A percentile compares a stretch with the other conserved stretches of the same genome.
These are phyloP conservation scores for Lordiphosa collinella DNA, from an alignment of 1,140 invertebrate species.

Conservation along the genomic window DNA sequence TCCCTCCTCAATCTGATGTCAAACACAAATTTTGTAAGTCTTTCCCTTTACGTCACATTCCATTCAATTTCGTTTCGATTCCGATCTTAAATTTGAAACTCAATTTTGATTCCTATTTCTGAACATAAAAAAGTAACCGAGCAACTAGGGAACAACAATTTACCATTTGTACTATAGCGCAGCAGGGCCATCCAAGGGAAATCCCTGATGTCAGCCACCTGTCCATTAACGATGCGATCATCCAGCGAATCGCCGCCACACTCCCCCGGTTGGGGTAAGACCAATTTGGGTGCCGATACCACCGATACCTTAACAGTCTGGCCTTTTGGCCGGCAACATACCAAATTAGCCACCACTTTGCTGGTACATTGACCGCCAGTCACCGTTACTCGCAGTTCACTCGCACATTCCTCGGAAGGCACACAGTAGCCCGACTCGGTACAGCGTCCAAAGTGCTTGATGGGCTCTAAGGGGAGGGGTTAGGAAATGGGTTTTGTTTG, in stretches of 20 bases:
- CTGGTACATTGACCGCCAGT: slow-evolving; percentile 8
- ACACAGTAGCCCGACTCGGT: slow-evolving; percentile 21
- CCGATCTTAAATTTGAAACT: too few relatives aligned
- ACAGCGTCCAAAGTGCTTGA: slow-evolving; percentile 38
- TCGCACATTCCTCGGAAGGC: slow-evolving; percentile 16
- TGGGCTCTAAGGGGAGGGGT: slow-evolving; percentile 10
- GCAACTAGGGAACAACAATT: too few relatives aligned
- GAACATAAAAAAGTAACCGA: too few relatives aligned
- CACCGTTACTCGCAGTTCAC: not conserved
- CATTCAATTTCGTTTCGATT: too few relatives aligned
- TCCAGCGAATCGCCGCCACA: not conserved
- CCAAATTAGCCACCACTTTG: slow-evolving; percentile 4
- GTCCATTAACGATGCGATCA: slow-evolving; percentile 27
- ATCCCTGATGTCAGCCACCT: slow-evolving; percentile 16
- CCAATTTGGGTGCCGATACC: not conserved
- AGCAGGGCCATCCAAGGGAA: slow-evolving; percentile 54
- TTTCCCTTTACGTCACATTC: too few relatives aligned
- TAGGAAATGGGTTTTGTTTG: too few relatives aligned
- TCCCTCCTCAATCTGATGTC: too few relatives aligned
- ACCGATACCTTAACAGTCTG: not conserved
- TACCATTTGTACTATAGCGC: slow-evolving; percentile 29
- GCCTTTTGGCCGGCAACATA: slow-evolving; percentile 29
- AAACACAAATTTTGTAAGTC: too few relatives aligned
- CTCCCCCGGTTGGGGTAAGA: slow-evolving; percentile 21
- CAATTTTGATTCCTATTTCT: too few relatives aligned